phyloP scores from a whole-genome alignment of 2,113 vertebrate genomes.

The Pongo abelii region DNA sequence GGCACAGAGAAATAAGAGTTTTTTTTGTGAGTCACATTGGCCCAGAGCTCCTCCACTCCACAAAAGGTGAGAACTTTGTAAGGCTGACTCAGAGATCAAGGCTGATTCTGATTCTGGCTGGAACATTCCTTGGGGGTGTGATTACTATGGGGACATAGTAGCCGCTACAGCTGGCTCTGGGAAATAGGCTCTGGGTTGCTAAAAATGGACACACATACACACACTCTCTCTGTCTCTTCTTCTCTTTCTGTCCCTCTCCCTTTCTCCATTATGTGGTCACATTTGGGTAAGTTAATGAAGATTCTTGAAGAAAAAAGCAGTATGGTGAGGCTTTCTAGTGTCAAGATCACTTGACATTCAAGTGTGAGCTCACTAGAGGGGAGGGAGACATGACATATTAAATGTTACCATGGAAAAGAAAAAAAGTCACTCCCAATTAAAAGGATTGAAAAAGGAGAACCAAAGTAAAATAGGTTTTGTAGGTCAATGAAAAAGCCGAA shows the following conservation, averaged over 20 bases:
- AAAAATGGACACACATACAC: not conserved
- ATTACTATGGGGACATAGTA: constrained; percentile 13
- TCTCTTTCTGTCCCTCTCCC: not conserved
- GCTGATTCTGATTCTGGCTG: not conserved
- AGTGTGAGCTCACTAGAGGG: not conserved
- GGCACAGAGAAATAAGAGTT: not conserved
- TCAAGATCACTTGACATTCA: not conserved
- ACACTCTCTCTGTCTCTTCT: too few species aligned
- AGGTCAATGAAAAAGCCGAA: not conserved
- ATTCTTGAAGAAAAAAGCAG: constrained; percentile 8
- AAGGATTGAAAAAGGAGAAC: not conserved
- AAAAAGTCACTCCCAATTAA: not conserved
- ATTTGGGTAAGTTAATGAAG: not conserved
- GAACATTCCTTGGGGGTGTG: not conserved
- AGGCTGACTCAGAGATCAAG: not conserved
- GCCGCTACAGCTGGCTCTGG: not conserved
- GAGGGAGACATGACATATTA: not conserved
- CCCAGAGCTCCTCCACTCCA: not conserved
- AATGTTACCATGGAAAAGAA: not conserved
- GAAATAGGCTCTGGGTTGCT: not conserved
- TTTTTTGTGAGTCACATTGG: not conserved
- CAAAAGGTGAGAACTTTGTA: not conserved
- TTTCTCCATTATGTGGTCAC: not conserved
- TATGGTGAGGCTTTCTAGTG: not conserved
- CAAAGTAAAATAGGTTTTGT: not conserved